phyloP scores from a whole-genome alignment of 2,113 vertebrate genomes.

The Tylochromis polylepis region DNA sequence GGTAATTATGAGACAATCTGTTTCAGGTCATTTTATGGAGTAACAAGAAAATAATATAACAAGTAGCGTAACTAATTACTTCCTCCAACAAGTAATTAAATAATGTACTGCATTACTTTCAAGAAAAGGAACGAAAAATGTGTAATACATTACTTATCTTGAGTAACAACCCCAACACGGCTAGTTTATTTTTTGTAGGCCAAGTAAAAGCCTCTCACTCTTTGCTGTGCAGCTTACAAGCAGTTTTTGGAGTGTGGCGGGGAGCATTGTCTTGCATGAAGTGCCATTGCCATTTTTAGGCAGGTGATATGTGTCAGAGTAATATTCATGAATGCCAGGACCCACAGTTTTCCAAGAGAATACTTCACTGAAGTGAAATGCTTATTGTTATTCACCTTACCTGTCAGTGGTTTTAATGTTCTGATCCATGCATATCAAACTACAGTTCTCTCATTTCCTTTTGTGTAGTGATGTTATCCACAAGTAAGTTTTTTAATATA shows the following conservation, averaged over 20 bases:
- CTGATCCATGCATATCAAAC: background rate
- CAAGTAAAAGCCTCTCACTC: background rate
- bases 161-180: background rate
- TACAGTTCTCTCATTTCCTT: background rate
- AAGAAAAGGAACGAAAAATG: background rate
- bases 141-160: background rate
- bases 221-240: background rate
- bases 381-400: background rate
- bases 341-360: background rate
- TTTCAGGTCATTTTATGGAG: background rate
- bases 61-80: background rate
- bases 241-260: background rate
- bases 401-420: background rate
- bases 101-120: background rate
- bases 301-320: background rate
- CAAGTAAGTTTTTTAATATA: background rate
- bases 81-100: background rate
- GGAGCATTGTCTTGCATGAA: background rate
- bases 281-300: background rate
- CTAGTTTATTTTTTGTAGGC: background rate
- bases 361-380: background rate
- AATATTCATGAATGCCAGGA: background rate
- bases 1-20: background rate
- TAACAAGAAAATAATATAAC: background rate
- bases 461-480: background rate